phyloP scores from a whole-genome alignment of 2,888 invertebrate genomes.

The Mactromeris polynyma region DNA sequence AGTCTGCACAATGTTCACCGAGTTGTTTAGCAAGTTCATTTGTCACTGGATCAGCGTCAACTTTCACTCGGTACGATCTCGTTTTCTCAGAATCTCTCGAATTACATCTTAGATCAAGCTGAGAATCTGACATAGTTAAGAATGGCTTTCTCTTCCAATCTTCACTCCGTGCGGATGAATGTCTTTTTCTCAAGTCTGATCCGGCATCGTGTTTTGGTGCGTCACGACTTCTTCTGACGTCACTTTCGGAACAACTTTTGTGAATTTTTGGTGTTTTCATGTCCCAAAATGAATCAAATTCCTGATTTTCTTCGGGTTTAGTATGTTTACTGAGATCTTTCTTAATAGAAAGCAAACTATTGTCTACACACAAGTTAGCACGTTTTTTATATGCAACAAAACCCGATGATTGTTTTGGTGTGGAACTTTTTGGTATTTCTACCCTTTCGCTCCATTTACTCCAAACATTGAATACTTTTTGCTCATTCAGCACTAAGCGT shows the following conservation, averaged over 20 bases:
- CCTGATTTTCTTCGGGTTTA: background rate
- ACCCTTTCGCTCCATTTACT: constrained; percentile 48
- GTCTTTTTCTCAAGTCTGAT: background rate
- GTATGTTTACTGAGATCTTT: constrained; percentile 22
- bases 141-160: constrained; percentile 59
- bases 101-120: constrained; percentile 30
- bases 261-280: constrained; percentile 46
- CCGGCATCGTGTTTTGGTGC: constrained; percentile 42
- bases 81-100: background rate
- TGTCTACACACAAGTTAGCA: background rate
- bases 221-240: constrained; percentile 13
- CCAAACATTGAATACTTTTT: constrained; percentile 66
- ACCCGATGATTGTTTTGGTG: constrained; percentile 48
- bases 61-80: constrained; percentile 49
- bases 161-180: background rate
- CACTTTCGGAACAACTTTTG: constrained; percentile 40
- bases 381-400: constrained; percentile 10
- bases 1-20: background rate
- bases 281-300: constrained; percentile 59
- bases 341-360: constrained; percentile 30
- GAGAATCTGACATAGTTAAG: constrained; percentile 55
- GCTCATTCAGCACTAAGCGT: constrained; percentile 57
- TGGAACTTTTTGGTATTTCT: constrained; percentile 58
- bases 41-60: no score
- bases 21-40: constrained; percentile 36